Percentiles rank a stretch among this genome's conserved stretches.
These are phyloP conservation scores for Sebastes kiyomatsui DNA, from an alignment of 2,797 vertebrate genomes.

Conservation along the genomic window DNA sequence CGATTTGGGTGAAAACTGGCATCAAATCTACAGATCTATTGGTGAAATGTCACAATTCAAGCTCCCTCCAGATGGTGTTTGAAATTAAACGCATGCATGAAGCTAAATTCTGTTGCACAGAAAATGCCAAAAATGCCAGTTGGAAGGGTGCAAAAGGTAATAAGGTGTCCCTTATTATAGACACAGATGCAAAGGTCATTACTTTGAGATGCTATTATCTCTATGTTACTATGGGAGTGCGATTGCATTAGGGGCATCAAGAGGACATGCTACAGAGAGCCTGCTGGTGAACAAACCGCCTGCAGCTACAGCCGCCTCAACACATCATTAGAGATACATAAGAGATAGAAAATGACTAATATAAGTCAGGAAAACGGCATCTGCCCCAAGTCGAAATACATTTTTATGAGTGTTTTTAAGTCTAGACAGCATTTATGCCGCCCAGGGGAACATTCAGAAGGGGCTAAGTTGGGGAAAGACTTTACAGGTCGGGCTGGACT, in stretches of 20 bases:
- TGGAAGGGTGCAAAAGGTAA: neutral
- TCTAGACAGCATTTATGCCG: neutral
- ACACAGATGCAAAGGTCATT: constrained; percentile 24
- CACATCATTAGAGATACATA: constrained; percentile 42
- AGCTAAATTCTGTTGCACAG: neutral
- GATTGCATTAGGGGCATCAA: constrained; percentile 39
- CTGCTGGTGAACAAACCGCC: constrained; percentile 47
- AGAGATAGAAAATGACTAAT: constrained; percentile 36
- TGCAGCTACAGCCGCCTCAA: constrained; percentile 18
- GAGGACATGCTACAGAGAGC: constrained; percentile 10
- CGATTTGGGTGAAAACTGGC: neutral
- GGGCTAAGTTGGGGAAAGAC: neutral
- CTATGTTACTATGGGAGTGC: constrained; percentile 7
- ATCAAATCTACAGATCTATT: neutral
- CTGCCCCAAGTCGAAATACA: neutral
- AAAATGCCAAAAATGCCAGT: constrained; percentile 11
- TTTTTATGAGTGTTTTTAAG: neutral
- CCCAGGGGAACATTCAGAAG: constrained; percentile 11
- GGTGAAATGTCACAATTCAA: neutral
- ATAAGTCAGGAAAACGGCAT: constrained; percentile 8
- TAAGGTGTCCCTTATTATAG: neutral
- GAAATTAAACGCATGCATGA: neutral
- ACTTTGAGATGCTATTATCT: constrained; percentile 36
- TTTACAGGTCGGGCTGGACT: neutral
- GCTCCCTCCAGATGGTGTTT: neutral